Percentiles rank a stretch among this genome's conserved stretches.
Conservation (phyloP, 2,113 vertebrate genomes). For the Nymphicus hollandicus region DNA sequence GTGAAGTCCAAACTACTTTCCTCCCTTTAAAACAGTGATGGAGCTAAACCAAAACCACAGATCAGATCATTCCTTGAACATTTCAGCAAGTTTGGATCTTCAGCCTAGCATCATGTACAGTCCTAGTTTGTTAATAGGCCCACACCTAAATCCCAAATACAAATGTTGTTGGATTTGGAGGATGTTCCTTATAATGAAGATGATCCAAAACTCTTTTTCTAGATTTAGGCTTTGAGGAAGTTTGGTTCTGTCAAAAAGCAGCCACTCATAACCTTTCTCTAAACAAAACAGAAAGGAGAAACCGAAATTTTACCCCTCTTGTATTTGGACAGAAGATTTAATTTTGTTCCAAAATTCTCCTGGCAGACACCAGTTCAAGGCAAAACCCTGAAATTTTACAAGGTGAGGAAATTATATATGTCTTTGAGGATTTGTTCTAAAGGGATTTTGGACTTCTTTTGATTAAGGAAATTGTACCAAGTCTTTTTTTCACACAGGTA, state of each 20-base stretch:
- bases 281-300: neutral
- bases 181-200: neutral
- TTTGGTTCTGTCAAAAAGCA: neutral
- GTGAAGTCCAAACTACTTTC: neutral
- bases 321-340: neutral
- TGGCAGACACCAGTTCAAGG: neutral
- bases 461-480: neutral
- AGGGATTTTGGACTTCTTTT: neutral
- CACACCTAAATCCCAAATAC: neutral
- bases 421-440: neutral
- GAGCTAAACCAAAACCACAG: conserved; percentile 41
- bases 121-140: neutral
- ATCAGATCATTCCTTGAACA: conserved; percentile 6
- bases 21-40: neutral
- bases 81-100: neutral
- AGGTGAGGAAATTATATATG: neutral
- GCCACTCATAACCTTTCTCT: neutral
- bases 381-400: conserved; percentile 18
- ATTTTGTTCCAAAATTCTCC: neutral
- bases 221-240: neutral
- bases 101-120: neutral
- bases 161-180: neutral
- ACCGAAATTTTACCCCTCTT: neutral
- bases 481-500: neutral
- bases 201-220: neutral